A percentile compares a stretch with the other conserved stretches of the same genome.
phyloP scores from a whole-genome alignment of 2,113 vertebrate species.

The Pleuronectes platessa region DNA sequence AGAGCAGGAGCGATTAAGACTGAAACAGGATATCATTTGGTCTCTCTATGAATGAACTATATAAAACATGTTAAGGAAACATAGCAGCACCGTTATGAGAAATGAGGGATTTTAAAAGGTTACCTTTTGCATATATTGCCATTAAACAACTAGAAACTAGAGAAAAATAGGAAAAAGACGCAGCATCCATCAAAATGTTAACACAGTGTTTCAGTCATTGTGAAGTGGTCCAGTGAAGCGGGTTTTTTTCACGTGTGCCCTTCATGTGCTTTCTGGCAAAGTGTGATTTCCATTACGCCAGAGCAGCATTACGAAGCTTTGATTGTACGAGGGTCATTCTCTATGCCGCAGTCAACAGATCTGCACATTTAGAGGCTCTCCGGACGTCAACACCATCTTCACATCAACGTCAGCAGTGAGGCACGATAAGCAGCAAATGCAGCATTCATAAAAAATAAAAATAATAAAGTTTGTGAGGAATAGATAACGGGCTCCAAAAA shows the following conservation, averaged over 20 bases:
- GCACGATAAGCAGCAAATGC: slow-evolving; percentile 31
- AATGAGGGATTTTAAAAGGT: too few species aligned
- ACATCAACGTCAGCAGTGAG: slow-evolving; percentile 33
- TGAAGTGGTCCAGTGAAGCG: too few species aligned
- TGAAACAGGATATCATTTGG: slow-evolving; percentile 12
- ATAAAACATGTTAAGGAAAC: too few species aligned
- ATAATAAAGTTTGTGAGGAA: slow-evolving; percentile 14
- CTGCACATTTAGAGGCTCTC: slow-evolving; percentile 23
- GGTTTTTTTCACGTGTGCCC: too few species aligned
- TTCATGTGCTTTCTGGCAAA: background rate
- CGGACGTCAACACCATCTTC: slow-evolving; percentile 9
- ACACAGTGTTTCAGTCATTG: too few species aligned
- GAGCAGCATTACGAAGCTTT: slow-evolving; percentile 17
- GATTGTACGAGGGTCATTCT: slow-evolving; percentile 23
- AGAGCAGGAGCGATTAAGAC: slow-evolving; percentile 30
- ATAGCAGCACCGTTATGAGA: too few species aligned
- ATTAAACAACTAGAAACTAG: too few species aligned
- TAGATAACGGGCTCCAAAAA: background rate
- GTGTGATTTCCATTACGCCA: slow-evolving; percentile 8
- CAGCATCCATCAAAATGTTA: too few species aligned
- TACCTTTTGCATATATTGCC: too few species aligned
- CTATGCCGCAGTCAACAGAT: slow-evolving; percentile 26
- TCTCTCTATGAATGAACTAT: slow-evolving; percentile 7
- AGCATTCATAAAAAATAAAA: slow-evolving; percentile 33
- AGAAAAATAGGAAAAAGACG: too few species aligned